Conservation (phyloP, 2,113 vertebrate genomes). For the Bubo blakistoni region DNA sequence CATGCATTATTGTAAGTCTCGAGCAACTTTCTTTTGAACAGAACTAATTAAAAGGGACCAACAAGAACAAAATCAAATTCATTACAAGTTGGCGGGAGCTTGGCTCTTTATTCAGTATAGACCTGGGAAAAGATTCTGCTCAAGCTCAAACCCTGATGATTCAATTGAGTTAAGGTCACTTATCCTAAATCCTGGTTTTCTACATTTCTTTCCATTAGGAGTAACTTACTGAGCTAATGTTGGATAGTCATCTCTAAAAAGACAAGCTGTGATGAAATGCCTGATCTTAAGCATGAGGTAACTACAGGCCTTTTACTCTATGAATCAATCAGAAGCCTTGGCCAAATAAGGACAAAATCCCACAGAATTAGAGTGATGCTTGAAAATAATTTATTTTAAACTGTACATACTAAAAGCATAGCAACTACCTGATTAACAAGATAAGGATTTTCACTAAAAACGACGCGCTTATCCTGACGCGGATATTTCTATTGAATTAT, state of each 20-base stretch:
- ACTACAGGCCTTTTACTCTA: background rate
- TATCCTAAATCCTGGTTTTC: background rate
- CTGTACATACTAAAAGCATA: background rate
- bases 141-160: background rate
- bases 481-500: background rate
- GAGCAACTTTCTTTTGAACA: background rate
- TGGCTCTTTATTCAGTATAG: background rate
- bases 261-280: background rate
- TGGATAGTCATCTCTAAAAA: background rate
- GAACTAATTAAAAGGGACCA: background rate
- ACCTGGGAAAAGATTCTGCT: background rate
- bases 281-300: background rate
- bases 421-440: background rate
- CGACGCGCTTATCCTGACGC: accelerated
- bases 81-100: background rate
- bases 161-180: background rate
- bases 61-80: background rate
- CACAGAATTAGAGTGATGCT: background rate
- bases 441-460: background rate
- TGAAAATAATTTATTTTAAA: background rate
- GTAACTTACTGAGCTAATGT: background rate
- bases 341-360: background rate
- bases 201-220: background rate
- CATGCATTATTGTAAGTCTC: background rate
- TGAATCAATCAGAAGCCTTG: background rate